Base-by-base conservation (phyloP, 2,113 vertebrate genomes). In the Megaceryle maxima region DNA sequence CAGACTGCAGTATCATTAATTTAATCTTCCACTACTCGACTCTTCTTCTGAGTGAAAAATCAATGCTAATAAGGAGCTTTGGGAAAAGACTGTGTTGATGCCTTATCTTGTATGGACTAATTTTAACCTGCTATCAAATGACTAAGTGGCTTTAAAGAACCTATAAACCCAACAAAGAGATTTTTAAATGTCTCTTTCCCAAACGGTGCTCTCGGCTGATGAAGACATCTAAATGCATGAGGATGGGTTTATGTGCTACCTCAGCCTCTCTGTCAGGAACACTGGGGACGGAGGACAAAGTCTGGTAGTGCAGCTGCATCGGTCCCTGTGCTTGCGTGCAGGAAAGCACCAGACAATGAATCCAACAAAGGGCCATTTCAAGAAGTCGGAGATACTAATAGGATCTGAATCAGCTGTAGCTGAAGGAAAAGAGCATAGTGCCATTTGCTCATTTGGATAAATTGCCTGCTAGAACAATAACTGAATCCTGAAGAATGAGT, bases 141-240 rank as follows among this genome's bases (percentile, higher is more conserved):
- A 96, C 96, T 95, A 96, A 95, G 92, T 93, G 92, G 88, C 95
- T 96, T 93, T 95, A 96, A 96, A 96, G 92, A 92, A 94, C 88
- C 90, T 62, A 96, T 96, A 96, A 95, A 94, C 73, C 37, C 83
- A 89, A 94, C 76, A 90, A 91, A 88, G 83, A 94, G 86, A 87
- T 94, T 94, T 96, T 94, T 91, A 95, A 96, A 94, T 50, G 94
- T 79, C 83, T 78, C 77, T 77, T 92, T 94, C 92, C 94, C 80
- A 62, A 96, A 80, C 16, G 13, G 86, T 75, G 79, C 70, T 91
- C 86, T 82, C 73, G 57, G 92, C 83, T 96, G 94, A 96, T 96
- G 96, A 96, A 96, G 96, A 94, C 96, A 96, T 97, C 96, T 97
- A 96, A 97, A 96, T 96, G 96, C 96, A 97, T 95, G 90, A 97